phyloP scores from a whole-genome alignment of 1,140 invertebrate species.

The Drosophila tristis region DNA sequence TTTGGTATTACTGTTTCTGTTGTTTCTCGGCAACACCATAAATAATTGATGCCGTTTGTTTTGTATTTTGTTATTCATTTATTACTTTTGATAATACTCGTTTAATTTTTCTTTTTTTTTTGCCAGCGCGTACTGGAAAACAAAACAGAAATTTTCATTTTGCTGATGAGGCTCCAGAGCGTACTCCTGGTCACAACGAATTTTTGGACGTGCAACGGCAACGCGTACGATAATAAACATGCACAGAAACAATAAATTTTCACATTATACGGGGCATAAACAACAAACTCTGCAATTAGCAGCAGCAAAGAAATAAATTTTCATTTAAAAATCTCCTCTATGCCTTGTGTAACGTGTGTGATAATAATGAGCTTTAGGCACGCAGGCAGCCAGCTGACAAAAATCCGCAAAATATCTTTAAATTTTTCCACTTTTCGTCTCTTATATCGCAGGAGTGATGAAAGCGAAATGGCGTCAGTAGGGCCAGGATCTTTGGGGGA shows the following conservation, averaged over 20 bases:
- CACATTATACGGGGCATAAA: constrained; percentile 34
- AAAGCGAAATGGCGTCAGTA: constrained; percentile 36
- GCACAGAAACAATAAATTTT: constrained; percentile 72
- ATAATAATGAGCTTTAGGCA: constrained; percentile 70
- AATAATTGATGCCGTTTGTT: constrained; percentile 62
- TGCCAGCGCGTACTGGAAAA: constrained; percentile 20
- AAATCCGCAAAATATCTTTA: constrained; percentile 12
- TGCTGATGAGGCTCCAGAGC: not conserved
- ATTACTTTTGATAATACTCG: constrained; percentile 48
- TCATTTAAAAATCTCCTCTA: constrained; percentile 62
- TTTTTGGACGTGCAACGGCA: constrained; percentile 22
- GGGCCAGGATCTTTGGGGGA: constrained; percentile 16
- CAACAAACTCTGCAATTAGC: constrained; percentile 69
- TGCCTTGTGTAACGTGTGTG: constrained; percentile 58
- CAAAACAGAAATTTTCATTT: constrained; percentile 4
- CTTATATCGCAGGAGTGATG: not conserved
- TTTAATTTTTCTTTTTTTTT: constrained; percentile 20
- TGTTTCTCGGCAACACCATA: constrained; percentile 32
- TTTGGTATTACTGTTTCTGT: constrained; percentile 39
- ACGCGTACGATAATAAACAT: constrained; percentile 62
- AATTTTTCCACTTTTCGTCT: constrained; percentile 3
- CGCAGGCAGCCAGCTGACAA: constrained; percentile 37
- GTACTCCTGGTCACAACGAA: constrained; percentile 12
- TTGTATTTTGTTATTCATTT: constrained; percentile 53
- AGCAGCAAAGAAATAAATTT: constrained; percentile 69